Evolutionary conservation across 2,113 vertebrate species (phyloP), one percentile per base, ranked within the genome.

Genomic region (Gambusia affinis): DNA sequence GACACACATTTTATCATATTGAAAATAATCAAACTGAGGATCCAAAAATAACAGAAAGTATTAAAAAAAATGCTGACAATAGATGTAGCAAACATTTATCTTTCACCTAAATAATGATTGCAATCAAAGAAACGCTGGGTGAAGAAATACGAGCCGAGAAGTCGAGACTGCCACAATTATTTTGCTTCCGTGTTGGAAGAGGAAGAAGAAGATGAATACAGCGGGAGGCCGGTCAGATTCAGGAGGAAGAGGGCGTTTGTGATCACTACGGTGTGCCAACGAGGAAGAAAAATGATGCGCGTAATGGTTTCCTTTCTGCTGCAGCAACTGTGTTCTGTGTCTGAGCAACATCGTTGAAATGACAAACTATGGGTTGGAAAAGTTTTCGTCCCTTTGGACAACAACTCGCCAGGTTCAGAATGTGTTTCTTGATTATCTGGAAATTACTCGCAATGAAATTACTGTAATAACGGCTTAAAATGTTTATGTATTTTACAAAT

Each of bases 211-310:
- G 78, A 86, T 79, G 51, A n/a, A 28, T 35, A 57, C 65, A 68
- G 80, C 64, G 47, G 78, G 70, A 72, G 76, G 70, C 60, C 67
- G 8, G 63, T 67, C 51, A n/a, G 81, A 76, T 76, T 73, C 51
- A 42, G 73, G 63, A 24, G 42, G 64, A 60, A 44, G 68, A 33
- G 61, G 63, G 27, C 19, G 33, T 33, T 31, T 77, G 75, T 61
- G 73, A 86, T 82, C 75, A 70, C 78, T 76, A 8, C 71, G 68
- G 70, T 42, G 81, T 82, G 83, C 79, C 85, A 87, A 35, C 79
- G 70, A 64, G n/a, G 33, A 89, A 84, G 90, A 91, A 81, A 84
- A 88, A 90, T 42, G 74, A 90, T 39, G 89, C 91, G 89, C 71
- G 51, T 85, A 84, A 88, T 85, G 51, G 86, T 78, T 89, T 87